Evolutionary conservation across 1,140 invertebrate species (phyloP).

Genomic region (Eriosoma lanigerum): DNA sequence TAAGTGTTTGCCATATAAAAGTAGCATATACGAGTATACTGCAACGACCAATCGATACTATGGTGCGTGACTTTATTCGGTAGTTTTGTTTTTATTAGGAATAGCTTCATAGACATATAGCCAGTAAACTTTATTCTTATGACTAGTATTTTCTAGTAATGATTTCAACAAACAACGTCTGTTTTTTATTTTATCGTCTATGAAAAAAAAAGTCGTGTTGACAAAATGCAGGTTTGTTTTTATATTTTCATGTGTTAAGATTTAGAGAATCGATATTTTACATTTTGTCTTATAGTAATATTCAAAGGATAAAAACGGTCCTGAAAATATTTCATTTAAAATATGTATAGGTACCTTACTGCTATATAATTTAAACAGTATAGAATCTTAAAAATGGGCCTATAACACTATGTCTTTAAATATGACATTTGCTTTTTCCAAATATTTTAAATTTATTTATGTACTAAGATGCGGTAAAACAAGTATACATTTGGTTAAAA

Average conservation of each 20-base stretch:
- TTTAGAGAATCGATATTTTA: background rate
- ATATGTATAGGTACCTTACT: too few relatives aligned
- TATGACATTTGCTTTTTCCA: too few relatives aligned
- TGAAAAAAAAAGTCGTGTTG: background rate
- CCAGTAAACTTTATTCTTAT: background rate
- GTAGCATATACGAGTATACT: background rate
- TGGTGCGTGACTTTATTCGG: background rate
- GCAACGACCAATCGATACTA: background rate
- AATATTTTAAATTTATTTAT: too few relatives aligned
- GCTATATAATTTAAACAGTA: too few relatives aligned
- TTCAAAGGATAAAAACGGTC: too few relatives aligned
- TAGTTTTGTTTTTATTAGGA: slow-evolving; percentile 10
- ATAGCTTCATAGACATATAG: background rate
- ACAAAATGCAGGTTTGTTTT: background rate
- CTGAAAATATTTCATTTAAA: too few relatives aligned
- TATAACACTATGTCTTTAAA: too few relatives aligned
- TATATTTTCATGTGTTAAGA: background rate
- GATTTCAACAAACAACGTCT: background rate
- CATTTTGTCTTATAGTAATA: background rate
- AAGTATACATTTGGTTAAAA: too few relatives aligned
- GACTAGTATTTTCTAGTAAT: background rate
- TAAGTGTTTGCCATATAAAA: background rate
- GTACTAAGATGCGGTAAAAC: too few relatives aligned
- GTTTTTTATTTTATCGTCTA: background rate
- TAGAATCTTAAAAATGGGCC: too few relatives aligned